These are phyloP conservation scores for Boulengeromyrus knoepffleri DNA, from an alignment of 2,113 vertebrate genomes.

Conservation along the genomic window DNA sequence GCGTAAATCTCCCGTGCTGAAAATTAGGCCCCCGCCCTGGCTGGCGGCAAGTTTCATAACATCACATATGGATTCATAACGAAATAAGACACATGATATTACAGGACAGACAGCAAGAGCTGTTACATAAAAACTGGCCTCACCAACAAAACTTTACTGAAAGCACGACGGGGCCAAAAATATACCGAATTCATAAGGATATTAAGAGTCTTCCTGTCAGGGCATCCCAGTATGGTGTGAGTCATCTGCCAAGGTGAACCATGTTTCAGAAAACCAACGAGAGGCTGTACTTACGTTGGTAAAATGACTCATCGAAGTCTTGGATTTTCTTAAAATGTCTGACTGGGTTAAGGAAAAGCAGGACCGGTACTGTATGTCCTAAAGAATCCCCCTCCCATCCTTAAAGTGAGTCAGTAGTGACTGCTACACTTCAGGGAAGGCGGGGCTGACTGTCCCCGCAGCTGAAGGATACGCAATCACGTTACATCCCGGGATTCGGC, in stretches of 20 bases:
- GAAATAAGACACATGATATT: neutral
- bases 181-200: neutral
- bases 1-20: too few relatives aligned
- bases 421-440: neutral
- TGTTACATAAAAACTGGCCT: neutral
- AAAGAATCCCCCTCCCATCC: neutral
- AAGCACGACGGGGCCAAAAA: neutral
- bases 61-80: neutral
- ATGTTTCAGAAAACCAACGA: neutral
- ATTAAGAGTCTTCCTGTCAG: neutral
- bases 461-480: conserved; percentile 87
- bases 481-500: conserved; percentile 76
- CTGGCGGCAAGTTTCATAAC: neutral
- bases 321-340: conserved; percentile 97
- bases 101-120: neutral
- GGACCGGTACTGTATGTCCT: neutral
- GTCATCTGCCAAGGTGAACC: neutral
- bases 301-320: conserved; percentile 88
- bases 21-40: too few relatives aligned
- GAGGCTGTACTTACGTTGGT: conserved; percentile 73
- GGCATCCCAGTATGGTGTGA: neutral
- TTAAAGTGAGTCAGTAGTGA: neutral
- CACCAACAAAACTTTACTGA: neutral
- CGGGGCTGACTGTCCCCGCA: neutral
- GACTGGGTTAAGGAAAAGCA: conserved; percentile 53